phyloP scores from a whole-genome alignment of 2,888 invertebrate genomes.

The Nymphalis urticae region DNA sequence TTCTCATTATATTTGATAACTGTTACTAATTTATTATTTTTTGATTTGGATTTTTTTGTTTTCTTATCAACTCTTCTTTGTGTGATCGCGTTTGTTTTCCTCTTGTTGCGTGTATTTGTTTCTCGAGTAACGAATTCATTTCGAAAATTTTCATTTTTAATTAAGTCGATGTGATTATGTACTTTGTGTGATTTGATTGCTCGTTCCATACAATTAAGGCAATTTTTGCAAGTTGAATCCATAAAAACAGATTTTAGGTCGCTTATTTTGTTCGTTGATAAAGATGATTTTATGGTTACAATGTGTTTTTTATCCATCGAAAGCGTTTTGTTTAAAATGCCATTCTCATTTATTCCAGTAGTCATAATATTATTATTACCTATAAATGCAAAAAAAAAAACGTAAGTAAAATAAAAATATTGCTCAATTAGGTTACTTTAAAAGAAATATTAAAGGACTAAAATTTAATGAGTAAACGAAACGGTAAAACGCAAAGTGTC shows the following conservation, averaged over 20 bases:
- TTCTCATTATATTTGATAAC: conserved; percentile 60
- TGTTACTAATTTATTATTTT: conserved; percentile 49
- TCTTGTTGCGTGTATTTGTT: conserved; percentile 44
- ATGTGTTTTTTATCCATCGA: conserved; percentile 40
- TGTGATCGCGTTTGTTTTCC: conserved; percentile 37
- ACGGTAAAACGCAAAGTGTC: conserved; percentile 18
- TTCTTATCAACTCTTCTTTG: conserved; percentile 31
- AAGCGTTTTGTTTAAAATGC: conserved; percentile 18
- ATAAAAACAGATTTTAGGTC: conserved; percentile 50
- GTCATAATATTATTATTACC: conserved; percentile 31
- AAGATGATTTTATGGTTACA: conserved; percentile 46
- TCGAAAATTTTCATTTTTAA: conserved; percentile 43
- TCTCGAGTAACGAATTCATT: conserved; percentile 44
- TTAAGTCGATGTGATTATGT: conserved; percentile 23
- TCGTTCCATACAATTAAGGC: conserved; percentile 57
- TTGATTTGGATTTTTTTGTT: conserved; percentile 43
- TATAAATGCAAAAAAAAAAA: conserved; percentile 16
- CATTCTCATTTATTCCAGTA: conserved; percentile 24
- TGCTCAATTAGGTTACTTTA: background rate
- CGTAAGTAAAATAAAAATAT: background rate
- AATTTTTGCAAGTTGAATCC: conserved; percentile 51
- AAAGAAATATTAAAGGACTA: background rate
- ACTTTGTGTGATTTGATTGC: conserved; percentile 50
- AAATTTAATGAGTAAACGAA: conserved; percentile 4
- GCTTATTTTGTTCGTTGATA: conserved; percentile 40